Evolutionary conservation across 2,797 vertebrate genomes (phyloP), one percentile per base, ranked within the genome.

Genomic region (Phataginus tricuspis): DNA sequence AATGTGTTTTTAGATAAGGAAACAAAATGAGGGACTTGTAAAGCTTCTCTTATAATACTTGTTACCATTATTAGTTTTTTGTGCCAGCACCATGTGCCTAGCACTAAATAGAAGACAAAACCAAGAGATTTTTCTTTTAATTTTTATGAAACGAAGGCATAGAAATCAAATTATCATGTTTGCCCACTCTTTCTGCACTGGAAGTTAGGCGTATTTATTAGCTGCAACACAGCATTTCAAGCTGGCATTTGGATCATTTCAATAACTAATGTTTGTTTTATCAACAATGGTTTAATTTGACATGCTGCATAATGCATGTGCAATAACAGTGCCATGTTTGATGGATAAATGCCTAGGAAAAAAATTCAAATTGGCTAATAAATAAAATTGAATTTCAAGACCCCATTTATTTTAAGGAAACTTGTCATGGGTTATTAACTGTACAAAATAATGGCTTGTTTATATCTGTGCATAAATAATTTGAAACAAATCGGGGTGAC

Each of bases 281-380:
- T 98, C 98, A 99, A 98, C 98, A 98, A 95, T 98, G 96, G 96
- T 98, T 99, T 99, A 98, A 99, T 99, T 97, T 99, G 98, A 98
- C 98, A 98, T 96, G 96, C 97, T 98, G 97, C 98, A 98, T 99
- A 98, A 99, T 98, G 96, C 96, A 97, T 98, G 97, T 98, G 98
- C 98, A 98, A 98, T 99, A 98, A 98, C 95, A 96, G 97, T 98
- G 96, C 95, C 98, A 96, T 96, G 86, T 98, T 98, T 98, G 98
- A 99, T 98, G 96, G 98, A 98, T 99, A 99, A 99, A 99, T 97
- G 98, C 97, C 97, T 97, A 97, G 96, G 96, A 97, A 98, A 98
- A 98, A 97, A 98, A 98, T 94, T 97, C 75, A 97, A 98, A 98
- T 98, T 98, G 97, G 96, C 97, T 98, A 98, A 99, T 99, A 99